Base-by-base conservation (phyloP, 1,140 invertebrate genomes). In the Hormaphis cornu region DNA sequence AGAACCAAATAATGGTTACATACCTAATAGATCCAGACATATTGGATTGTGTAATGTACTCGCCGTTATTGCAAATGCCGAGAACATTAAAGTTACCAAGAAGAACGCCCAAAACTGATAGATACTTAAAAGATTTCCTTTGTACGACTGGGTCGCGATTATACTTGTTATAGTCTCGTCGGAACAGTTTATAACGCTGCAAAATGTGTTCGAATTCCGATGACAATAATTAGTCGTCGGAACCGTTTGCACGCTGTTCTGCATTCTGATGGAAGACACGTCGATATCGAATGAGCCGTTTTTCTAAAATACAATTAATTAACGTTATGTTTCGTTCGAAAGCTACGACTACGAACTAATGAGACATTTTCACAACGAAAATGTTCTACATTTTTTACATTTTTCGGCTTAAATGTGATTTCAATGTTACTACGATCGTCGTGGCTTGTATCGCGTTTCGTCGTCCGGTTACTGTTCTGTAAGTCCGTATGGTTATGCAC, bases 41-140 rank as follows among this genome's bases (percentile, higher is more conserved):
- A 63, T 44, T 4, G 59, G n/a, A 20, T 44, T 63, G 14, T 48
- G 18, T 20, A 63, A 22, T 4, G 18, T 0, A 14, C 0, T 0
- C 4, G 24, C 4, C 6, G 7, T 16, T 14, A 6, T n/a, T 0
- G 0, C 0, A 20, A 18, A 46, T 2, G 26, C 1, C 16, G 14
- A 48, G 10, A 16, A 7, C 12, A 20, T 16, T 6, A 16, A 1
- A 1, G 48, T 3, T 0, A 22, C 16, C 0, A 6, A 2, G 12
- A 63, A 63, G 8, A 63, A 63, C 22, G 28, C 8, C 59, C 59
- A 63, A 46, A 63, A 63, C 22, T 63, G 59, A 33, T 63, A 46
- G 3, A 46, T 20, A 0, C 7, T 18, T 3, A 28, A 2, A 4
- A 63, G 40, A 26, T 42, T 63, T 30, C 58, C 58, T 28, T 12